A percentile compares a stretch with the other conserved stretches of the same genome.
Conservation (phyloP, 2,888 invertebrate species). For the Hofmannophila pseudospretella region DNA sequence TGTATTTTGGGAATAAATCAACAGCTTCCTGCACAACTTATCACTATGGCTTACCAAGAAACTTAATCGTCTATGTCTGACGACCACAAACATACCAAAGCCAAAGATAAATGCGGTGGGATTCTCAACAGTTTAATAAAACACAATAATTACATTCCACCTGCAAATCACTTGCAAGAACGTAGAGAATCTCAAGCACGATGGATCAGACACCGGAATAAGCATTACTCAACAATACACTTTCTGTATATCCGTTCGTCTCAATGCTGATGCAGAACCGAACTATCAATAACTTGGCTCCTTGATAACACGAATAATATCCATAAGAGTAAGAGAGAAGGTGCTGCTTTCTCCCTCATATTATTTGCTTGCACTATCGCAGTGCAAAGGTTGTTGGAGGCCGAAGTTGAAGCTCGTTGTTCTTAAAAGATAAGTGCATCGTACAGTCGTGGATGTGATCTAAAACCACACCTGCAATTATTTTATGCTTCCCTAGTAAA, state of each 20-base stretch:
- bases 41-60: not conserved
- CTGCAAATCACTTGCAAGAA: conserved; percentile 38
- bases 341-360: conserved; percentile 4
- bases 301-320: not conserved
- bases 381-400: conserved; percentile 1
- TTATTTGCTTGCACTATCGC: conserved; percentile 1
- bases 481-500: no score
- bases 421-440: no score
- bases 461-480: no score
- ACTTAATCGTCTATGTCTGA: not conserved
- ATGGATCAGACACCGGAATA: conserved; percentile 21
- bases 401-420: no score
- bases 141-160: conserved; percentile 27
- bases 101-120: not conserved
- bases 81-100: not conserved
- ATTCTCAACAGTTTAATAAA: not conserved
- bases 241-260: conserved; percentile 12
- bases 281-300: conserved; percentile 8
- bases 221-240: conserved; percentile 20
- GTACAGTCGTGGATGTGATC: no score
- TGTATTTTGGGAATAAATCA: no score
- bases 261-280: conserved; percentile 6
- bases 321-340: not conserved
- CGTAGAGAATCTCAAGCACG: conserved; percentile 26
- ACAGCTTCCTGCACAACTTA: no score